Evolutionary conservation across 2,113 vertebrate genomes (phyloP), one percentile per base, ranked within the genome.

Genomic region (Ammodytes dubius): DNA sequence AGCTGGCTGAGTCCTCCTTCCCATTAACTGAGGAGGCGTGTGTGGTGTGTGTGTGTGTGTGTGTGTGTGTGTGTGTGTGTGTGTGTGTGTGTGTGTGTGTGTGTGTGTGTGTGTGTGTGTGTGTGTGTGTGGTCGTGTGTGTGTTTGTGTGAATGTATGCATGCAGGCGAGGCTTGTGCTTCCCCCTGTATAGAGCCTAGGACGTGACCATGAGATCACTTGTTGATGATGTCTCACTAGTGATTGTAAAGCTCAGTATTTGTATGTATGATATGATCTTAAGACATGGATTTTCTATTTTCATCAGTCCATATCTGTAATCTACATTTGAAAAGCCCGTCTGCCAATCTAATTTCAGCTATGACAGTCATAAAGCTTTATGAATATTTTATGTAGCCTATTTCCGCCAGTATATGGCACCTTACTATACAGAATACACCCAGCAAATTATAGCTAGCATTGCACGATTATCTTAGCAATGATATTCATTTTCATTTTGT

Each of bases 41-140:
- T 61, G 58, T 59, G 10, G 76, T 58, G 43, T 54, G 42, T 72
- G 56, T 59, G 70, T 70, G 61, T 40, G 66, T 56, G 57, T 47
- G 68, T 67, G 53, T 61, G 60, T 54, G 46, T 57, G 74, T 45
- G 54, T 77, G 79, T 59, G 63, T 57, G 75, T 74, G 79, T 64
- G 70, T 42, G 64, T 59, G 49, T 46, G 76, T 45, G 77, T 57
- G 76, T 67, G 47, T 49, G 49, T 45, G 61, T 58, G 79, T 70
- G 79, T 45, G 60, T 67, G 82, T 82, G 78, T 83, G 64, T 59
- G 57, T 4, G 65, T 50, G 52, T 71, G 54, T 52, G 61, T 68
- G 60, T 73, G 68, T 65, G 40, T 72, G 76, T 45, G 77, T 57
- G 76, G 61, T 42, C 43, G 49, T 40, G 61, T 58, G 79, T 70